These are phyloP conservation scores for Zaprionus nigranus DNA, from an alignment of 1,140 invertebrate species.

Conservation along the genomic window DNA sequence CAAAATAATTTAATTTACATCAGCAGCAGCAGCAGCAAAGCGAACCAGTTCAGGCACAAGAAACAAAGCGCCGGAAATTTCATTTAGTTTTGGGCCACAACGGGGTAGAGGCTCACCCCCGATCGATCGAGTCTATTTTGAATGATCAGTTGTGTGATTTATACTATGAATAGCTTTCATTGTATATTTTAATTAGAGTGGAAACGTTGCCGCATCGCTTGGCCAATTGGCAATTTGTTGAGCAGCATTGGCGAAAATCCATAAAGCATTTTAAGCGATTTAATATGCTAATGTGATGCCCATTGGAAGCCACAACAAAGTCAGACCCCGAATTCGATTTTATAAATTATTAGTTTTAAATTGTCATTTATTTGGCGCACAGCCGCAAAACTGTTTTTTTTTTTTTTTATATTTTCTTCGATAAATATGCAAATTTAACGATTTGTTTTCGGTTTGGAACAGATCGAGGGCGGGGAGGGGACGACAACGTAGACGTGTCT, in stretches of 20 bases:
- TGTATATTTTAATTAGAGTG: slow-evolving; percentile 81
- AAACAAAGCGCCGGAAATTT: slow-evolving; percentile 76
- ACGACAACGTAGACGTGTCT: slow-evolving; percentile 48
- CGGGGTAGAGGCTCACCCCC: neutral
- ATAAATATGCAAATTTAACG: slow-evolving; percentile 70
- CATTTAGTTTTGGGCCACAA: slow-evolving; percentile 18
- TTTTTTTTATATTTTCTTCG: slow-evolving; percentile 17
- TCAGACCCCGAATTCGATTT: slow-evolving; percentile 64
- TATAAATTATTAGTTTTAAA: slow-evolving; percentile 82
- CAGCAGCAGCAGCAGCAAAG: slow-evolving; percentile 7
- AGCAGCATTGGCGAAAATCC: slow-evolving; percentile 44
- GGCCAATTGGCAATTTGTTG: slow-evolving; percentile 30
- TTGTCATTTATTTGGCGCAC: slow-evolving; percentile 75
- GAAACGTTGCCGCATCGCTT: slow-evolving; percentile 42
- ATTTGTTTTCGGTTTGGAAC: slow-evolving; percentile 61
- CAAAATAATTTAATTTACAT: slow-evolving; percentile 74
- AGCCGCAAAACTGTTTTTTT: slow-evolving; percentile 43
- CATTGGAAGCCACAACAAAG: slow-evolving; percentile 15
- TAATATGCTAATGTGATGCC: slow-evolving; percentile 38
- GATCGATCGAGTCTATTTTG: slow-evolving; percentile 19
- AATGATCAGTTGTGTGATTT: slow-evolving; percentile 61
- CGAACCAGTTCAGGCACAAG: slow-evolving; percentile 56
- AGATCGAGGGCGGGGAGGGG: slow-evolving; percentile 14
- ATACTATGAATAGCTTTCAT: slow-evolving; percentile 56
- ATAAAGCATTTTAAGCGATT: slow-evolving; percentile 75